A percentile compares a stretch with the other conserved stretches of the same genome.
Conservation (phyloP, 30 jellyfish, hydroid and myxozoan species). For the Aurelia coerulea region DNA sequence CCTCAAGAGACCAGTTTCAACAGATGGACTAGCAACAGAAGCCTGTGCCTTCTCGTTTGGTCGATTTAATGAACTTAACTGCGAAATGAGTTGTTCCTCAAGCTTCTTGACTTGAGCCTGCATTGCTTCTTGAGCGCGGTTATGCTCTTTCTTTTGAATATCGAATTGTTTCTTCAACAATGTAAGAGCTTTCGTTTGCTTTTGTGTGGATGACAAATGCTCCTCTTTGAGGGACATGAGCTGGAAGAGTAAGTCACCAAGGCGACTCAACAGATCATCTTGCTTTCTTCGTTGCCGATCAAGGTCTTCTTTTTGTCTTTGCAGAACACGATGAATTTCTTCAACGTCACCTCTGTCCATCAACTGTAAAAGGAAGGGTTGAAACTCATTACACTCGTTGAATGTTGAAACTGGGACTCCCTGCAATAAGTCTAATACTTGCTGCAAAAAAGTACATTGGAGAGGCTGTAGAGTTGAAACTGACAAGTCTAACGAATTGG, state of each 20-base stretch:
- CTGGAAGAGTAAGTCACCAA: conserved; percentile 85
- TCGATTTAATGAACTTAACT: not conserved
- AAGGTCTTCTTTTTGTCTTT: conserved; percentile 79
- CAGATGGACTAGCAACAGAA: not conserved
- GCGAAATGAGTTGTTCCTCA: conserved; percentile 53
- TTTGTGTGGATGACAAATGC: conserved; percentile 80
- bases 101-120: conserved; percentile 65
- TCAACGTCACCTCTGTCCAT: conserved; percentile 69
- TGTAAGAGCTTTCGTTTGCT: conserved; percentile 86
- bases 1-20: too few species aligned
- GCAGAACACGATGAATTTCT: conserved; percentile 46
- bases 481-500: too few species aligned
- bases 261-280: conserved; percentile 74
- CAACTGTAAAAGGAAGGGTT: conserved; percentile 6
- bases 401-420: too few species aligned
- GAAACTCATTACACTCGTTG: too few species aligned
- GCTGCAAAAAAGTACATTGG: too few species aligned
- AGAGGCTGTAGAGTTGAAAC: too few species aligned
- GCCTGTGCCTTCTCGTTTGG: not conserved
- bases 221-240: conserved; percentile 88
- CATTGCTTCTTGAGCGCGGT: conserved; percentile 72
- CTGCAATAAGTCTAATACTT: too few species aligned
- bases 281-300: conserved; percentile 77
- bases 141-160: conserved; percentile 71
- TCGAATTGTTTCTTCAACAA: conserved; percentile 85